Base-by-base conservation (phyloP, 2,888 invertebrate species). In the Exephanes ischioxanthus region DNA sequence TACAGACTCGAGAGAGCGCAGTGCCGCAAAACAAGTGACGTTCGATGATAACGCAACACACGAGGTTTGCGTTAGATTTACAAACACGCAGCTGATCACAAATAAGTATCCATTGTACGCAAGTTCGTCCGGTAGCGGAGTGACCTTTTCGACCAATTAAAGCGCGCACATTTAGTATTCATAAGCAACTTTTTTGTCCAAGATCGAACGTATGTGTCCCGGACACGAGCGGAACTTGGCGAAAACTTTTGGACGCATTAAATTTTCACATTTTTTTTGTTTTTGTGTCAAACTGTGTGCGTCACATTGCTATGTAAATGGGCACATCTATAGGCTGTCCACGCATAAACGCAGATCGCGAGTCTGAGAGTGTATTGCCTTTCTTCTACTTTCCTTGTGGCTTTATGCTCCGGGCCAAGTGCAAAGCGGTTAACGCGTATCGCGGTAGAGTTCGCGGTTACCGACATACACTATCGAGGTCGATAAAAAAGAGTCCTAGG, bases 241-340 rank as follows among this genome's bases (percentile, higher is more conserved):
- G 22, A 26, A 26, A 19, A 3, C 1, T 58, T 58, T 11, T 4
- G 7, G 9, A 3, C 3, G 58, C 26, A 19, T 58, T 2, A 7
- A 26, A 58, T 14, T 4, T 58, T 58, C 22, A 26, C 53, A 26
- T 53, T 53, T 53, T 51, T n/a, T 58, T 58, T 58, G 58, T 58
- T 58, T 58, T 26, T 58, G 58, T 58, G 58, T 58, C 58, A 58
- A 58, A 19, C 11, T 11, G 58, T 58, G 26, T 58, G 58, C 58
- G 58, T 58, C 58, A 58, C 58, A 26, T 22, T 58, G 26, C 22
- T 26, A 22, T 26, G 58, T 14, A 26, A 11, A 26, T 26, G 11
- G 11, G 19, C 22, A 58, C n/a, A n/a, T 53, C 0, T 33, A 33
- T 33, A 6, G 7, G 33, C 33, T 33, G 33, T 33, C 6, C 1